Conservation (phyloP, 2,888 invertebrate species). For the Mythimna lalbum region DNA sequence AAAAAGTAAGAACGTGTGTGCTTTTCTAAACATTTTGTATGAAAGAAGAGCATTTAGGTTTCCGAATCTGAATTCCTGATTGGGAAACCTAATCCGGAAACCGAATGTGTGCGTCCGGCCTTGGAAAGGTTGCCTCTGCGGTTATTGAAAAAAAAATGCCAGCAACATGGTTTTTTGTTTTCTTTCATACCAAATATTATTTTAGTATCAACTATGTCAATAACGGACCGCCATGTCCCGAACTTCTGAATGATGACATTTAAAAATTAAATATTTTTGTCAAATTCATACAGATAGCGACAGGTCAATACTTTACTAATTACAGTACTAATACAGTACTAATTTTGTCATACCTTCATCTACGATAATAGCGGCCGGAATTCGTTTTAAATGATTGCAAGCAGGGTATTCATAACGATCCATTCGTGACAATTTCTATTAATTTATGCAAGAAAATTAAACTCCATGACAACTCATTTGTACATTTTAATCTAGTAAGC, state of each 20-base stretch:
- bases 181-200: neutral
- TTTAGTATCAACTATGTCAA: neutral
- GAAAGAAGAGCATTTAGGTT: too few relatives aligned
- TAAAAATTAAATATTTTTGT: neutral
- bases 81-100: too few relatives aligned
- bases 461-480: conserved; percentile 4
- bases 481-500: conserved; percentile 9
- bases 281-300: neutral
- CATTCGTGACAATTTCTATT: neutral
- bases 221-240: neutral
- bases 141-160: too few relatives aligned
- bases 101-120: too few relatives aligned
- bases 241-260: neutral
- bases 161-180: neutral
- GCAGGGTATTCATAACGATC: conserved; percentile 7
- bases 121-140: too few relatives aligned
- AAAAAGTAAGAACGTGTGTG: too few relatives aligned
- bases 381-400: conserved; percentile 1
- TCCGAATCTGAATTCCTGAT: too few relatives aligned
- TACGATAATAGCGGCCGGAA: neutral
- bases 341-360: conserved; percentile 19
- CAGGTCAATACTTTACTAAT: too few relatives aligned
- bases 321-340: too few relatives aligned
- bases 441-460: neutral
- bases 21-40: too few relatives aligned